phyloP scores from a whole-genome alignment of 2,888 invertebrate genomes.

The Mesoligia furuncula region DNA sequence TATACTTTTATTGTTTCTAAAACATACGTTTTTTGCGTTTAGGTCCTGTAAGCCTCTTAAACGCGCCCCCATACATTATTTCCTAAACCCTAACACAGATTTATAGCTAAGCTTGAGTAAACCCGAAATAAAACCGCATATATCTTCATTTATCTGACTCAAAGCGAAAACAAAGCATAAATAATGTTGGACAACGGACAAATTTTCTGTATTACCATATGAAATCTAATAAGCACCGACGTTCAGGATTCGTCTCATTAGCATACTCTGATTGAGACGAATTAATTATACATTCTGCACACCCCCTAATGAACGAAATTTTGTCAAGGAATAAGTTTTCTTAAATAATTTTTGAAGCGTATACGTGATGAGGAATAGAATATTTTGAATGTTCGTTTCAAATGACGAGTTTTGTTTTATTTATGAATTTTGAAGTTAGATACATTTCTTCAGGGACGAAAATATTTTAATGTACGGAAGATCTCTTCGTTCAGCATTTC shows the following conservation, averaged over 20 bases:
- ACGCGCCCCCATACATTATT: constrained; percentile 12
- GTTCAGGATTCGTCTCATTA: constrained; percentile 47
- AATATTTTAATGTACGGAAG: not conserved
- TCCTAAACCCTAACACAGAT: constrained; percentile 38
- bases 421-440: constrained; percentile 4
- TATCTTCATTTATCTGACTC: constrained; percentile 28
- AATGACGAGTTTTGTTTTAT: not conserved
- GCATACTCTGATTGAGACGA: constrained; percentile 53
- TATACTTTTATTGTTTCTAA: too few species aligned
- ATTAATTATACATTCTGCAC: constrained; percentile 63
- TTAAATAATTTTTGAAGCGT: constrained; percentile 16
- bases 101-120: constrained; percentile 27
- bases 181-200: constrained; percentile 36
- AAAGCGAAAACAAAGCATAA: constrained; percentile 35
- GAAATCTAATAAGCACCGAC: constrained; percentile 50
- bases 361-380: constrained; percentile 10
- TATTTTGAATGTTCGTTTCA: not conserved
- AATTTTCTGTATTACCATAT: constrained; percentile 56
- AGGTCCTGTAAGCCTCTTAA: too few species aligned
- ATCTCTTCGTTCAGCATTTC: not conserved
- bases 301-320: constrained; percentile 56
- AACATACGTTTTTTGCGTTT: too few species aligned
- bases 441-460: not conserved
- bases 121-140: constrained; percentile 26
- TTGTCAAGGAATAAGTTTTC: constrained; percentile 38